Percentiles rank a stretch among this genome's conserved stretches.
phyloP scores from a whole-genome alignment of 2,888 invertebrate species.

The Eustalomyia histrio region DNA sequence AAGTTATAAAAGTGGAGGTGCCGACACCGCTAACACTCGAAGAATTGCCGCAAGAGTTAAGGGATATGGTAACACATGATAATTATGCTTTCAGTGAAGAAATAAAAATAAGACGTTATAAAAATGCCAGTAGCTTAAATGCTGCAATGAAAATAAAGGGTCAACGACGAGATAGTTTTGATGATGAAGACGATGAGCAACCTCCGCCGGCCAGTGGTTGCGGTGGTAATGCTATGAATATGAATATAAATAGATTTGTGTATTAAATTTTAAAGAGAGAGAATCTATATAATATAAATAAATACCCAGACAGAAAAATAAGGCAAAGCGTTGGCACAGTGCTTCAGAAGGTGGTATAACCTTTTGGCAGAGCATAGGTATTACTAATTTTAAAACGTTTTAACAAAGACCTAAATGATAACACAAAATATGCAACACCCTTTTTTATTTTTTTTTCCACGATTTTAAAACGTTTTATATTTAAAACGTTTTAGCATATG shows the following conservation, averaged over 20 bases:
- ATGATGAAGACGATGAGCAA: conserved; percentile 76
- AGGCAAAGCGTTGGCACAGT: too few species aligned
- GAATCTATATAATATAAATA: conserved; percentile 19
- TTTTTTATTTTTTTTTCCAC: too few species aligned
- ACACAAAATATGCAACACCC: too few species aligned
- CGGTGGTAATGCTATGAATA: conserved; percentile 76
- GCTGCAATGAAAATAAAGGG: conserved; percentile 61
- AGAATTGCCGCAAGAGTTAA: conserved; percentile 75
- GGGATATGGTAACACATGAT: conserved; percentile 76
- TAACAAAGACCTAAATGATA: too few species aligned
- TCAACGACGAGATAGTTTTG: conserved; percentile 67
- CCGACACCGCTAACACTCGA: conserved; percentile 74
- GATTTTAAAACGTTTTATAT: too few species aligned
- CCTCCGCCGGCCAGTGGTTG: conserved; percentile 77
- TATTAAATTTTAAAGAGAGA: conserved; percentile 69
- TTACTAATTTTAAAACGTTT: too few species aligned
- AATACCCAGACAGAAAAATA: too few species aligned
- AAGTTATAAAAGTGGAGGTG: conserved; percentile 73
- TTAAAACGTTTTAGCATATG: too few species aligned
- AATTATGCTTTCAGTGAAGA: conserved; percentile 76
- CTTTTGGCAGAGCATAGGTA: too few species aligned
- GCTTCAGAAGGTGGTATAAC: too few species aligned
- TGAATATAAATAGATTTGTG: conserved; percentile 77
- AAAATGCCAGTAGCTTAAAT: conserved; percentile 65
- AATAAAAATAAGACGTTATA: conserved; percentile 72